Conservation (phyloP, 2,113 vertebrate genomes). For the Empidonax traillii region DNA sequence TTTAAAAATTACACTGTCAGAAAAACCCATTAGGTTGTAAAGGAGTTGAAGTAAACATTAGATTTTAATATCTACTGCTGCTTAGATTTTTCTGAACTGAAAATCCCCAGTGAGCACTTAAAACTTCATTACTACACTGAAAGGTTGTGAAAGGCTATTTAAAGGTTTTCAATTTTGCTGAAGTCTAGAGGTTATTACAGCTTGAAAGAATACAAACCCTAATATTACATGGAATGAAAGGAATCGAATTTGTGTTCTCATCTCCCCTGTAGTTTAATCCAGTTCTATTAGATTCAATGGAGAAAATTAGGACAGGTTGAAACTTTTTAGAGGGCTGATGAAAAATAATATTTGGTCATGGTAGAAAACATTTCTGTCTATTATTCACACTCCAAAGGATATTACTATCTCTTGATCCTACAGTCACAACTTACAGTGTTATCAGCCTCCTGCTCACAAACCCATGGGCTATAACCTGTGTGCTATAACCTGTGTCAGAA, state of each 20-base stretch:
- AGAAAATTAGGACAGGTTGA: conserved; percentile 72
- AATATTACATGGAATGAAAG: conserved; percentile 82
- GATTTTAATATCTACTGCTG: conserved; percentile 83
- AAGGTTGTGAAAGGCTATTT: conserved; percentile 85
- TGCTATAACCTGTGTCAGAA: background rate
- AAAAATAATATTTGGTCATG: conserved; percentile 73
- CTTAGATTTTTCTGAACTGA: conserved; percentile 80
- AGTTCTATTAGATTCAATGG: conserved; percentile 75
- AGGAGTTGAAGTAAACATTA: conserved; percentile 82
- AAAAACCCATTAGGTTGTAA: conserved; percentile 79
- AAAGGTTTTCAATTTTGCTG: conserved; percentile 84
- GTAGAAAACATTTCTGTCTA: conserved; percentile 59
- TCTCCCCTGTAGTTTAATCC: conserved; percentile 79
- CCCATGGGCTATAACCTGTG: background rate
- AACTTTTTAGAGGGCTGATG: conserved; percentile 70
- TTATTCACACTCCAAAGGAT: conserved; percentile 49
- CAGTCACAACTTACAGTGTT: conserved; percentile 29
- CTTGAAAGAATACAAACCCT: conserved; percentile 78
- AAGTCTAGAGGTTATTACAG: conserved; percentile 84
- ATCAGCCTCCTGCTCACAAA: conserved; percentile 29
- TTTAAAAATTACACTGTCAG: conserved; percentile 83
- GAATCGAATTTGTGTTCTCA: conserved; percentile 81
- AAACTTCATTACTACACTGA: conserved; percentile 81
- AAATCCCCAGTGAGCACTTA: conserved; percentile 82
- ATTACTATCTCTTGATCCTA: background rate